phyloP scores from a whole-genome alignment of 2,113 vertebrate genomes.

The Zeus faber region DNA sequence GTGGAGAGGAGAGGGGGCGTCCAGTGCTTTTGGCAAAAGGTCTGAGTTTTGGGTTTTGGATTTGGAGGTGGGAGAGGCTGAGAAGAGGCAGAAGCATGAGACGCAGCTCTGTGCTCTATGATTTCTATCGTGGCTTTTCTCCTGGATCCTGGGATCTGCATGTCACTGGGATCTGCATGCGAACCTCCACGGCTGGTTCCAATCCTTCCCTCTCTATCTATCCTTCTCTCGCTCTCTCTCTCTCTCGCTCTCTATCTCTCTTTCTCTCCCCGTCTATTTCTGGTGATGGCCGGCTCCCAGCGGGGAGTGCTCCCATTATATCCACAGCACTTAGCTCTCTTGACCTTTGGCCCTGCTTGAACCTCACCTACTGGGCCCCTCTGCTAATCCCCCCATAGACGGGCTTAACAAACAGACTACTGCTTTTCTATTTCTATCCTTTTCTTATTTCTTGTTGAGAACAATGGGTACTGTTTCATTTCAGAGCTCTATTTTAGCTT shows the following conservation, averaged over 20 bases:
- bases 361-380: slow-evolving; percentile 51
- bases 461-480: too few species aligned
- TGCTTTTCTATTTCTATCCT: too few species aligned
- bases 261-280: slow-evolving; percentile 7
- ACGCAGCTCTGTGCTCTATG: too few species aligned
- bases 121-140: too few species aligned
- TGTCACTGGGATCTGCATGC: too few species aligned
- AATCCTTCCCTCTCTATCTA: not conserved
- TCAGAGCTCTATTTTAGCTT: too few species aligned
- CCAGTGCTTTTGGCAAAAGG: slow-evolving; percentile 25
- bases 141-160: too few species aligned
- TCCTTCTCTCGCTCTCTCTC: not conserved
- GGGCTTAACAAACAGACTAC: slow-evolving; percentile 43
- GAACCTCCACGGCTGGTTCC: not conserved
- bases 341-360: slow-evolving; percentile 60
- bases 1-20: not conserved
- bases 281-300: slow-evolving; percentile 40
- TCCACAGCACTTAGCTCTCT: slow-evolving; percentile 66
- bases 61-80: too few species aligned
- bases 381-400: slow-evolving; percentile 57
- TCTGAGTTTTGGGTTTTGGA: slow-evolving; percentile 6
- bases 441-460: too few species aligned
- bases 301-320: slow-evolving; percentile 58
- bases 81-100: too few species aligned
- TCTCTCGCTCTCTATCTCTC: not conserved